Evolutionary conservation across 2,797 vertebrate species (phyloP), one percentile per base, ranked within the genome.

Genomic region (Pangasius krempfi): DNA sequence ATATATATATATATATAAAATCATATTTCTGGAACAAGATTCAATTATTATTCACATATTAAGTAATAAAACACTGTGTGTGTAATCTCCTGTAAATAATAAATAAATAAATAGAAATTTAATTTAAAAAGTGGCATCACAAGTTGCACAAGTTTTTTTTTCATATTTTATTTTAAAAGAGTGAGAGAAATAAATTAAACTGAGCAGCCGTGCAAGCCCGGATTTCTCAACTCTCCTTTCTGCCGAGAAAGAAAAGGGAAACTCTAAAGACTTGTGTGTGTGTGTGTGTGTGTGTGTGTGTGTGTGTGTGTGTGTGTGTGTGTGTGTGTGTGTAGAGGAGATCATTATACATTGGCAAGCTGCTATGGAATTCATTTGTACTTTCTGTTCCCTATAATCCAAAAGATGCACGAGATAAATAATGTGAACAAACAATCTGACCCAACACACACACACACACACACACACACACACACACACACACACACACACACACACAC

Each of bases 351-450:
- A 37, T 58, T 58, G 30, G 20, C 52, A 58, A 12, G 4, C 50
- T 79, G 50, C 9, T 56, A 25, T 37, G 78, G 52, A 80, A 56
- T 58, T 58, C 30, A 33, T 80, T 80, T 80, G n/a, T 37, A 81
- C 54, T 81, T 81, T 81, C 78, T 81, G 78, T 81, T 81, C 78
- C 54, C 18, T 58, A 22, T 37, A 81, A 70, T 33, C 30, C 68
- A 70, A 5, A 5, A 70, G 68, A 70, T 37, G 30, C 14, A 37
- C 6, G 0, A 72, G 30, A 72, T 72, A 72, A 72, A 72, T 22
- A 40, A 7, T 6, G 7, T 72, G 33, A 72, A 76, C 37, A 76
- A 76, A 75, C 72, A 75, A 47, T 75, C 72, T 75, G 40, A 47
- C 20, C 40, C 22, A 27, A 76, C 68, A 75, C 72, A 47, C 72